Evolutionary conservation across 2,888 invertebrate species (phyloP).

Genomic region (Leptinotarsa juncta): DNA sequence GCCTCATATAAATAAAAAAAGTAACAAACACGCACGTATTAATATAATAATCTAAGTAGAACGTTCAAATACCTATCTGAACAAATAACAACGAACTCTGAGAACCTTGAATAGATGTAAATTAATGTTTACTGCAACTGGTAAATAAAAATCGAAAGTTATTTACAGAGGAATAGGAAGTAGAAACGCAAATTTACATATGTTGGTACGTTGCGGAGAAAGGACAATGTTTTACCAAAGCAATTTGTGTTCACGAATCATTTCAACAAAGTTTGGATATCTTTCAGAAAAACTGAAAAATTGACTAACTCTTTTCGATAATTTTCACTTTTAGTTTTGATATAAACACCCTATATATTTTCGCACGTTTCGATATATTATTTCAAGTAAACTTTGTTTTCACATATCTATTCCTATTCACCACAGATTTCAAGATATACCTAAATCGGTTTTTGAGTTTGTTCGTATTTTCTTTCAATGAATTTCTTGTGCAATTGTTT

Average conservation of each 20-base stretch:
- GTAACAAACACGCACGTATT: background rate
- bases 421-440: too few species aligned
- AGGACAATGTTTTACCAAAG: background rate
- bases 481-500: too few species aligned
- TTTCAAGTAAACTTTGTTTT: too few species aligned
- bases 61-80: background rate
- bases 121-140: background rate
- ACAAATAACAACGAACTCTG: conserved; percentile 1
- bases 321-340: too few species aligned
- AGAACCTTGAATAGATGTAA: conserved; percentile 6
- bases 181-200: background rate
- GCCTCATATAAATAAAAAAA: background rate
- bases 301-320: too few species aligned
- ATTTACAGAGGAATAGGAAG: conserved; percentile 1
- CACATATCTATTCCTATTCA: too few species aligned
- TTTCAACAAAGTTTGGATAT: background rate
- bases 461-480: too few species aligned
- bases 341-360: too few species aligned
- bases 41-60: background rate
- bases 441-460: too few species aligned
- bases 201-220: background rate
- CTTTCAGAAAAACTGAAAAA: too few species aligned
- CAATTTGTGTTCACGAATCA: background rate
- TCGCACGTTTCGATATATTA: too few species aligned
- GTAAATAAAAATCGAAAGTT: conserved; percentile 2